phyloP scores from a whole-genome alignment of 2,888 invertebrate species.

The Zhengitettix transpicula region DNA sequence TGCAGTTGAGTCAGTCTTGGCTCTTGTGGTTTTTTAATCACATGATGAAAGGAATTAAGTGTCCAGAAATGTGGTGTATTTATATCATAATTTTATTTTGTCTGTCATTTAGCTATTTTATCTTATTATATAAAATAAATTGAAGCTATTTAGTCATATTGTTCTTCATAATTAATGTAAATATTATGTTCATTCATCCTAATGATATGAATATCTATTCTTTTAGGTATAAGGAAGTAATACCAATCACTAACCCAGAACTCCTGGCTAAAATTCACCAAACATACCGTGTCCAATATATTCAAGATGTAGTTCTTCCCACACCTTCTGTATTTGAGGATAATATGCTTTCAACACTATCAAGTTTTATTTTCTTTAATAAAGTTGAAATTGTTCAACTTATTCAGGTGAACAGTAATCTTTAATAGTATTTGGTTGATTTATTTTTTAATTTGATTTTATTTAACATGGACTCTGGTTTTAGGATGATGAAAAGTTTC shows the following conservation, averaged over 20 bases:
- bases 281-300: conserved; percentile 98
- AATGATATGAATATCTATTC: too few species aligned
- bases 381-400: conserved; percentile 98
- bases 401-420: conserved; percentile 41
- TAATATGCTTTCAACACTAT: conserved; percentile 91
- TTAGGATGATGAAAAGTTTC: conserved; percentile 93
- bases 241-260: conserved; percentile 90
- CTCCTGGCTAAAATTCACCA: conserved; percentile 97
- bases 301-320: conserved; percentile 95
- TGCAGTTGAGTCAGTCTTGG: too few species aligned
- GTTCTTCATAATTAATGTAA: too few species aligned
- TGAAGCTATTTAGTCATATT: too few species aligned
- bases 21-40: too few species aligned
- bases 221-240: conserved; percentile 65
- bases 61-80: too few species aligned
- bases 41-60: too few species aligned
- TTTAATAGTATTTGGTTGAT: not conserved
- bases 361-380: conserved; percentile 99
- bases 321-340: conserved; percentile 99
- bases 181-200: too few species aligned
- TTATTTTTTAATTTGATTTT: not conserved
- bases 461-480: conserved; percentile 4
- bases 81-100: too few species aligned
- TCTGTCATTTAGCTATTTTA: too few species aligned
- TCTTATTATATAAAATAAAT: too few species aligned